Evolutionary conservation across 2,888 invertebrate species (phyloP), one percentile per base, ranked within the genome.

Genomic region (Notodonta ziczac): DNA sequence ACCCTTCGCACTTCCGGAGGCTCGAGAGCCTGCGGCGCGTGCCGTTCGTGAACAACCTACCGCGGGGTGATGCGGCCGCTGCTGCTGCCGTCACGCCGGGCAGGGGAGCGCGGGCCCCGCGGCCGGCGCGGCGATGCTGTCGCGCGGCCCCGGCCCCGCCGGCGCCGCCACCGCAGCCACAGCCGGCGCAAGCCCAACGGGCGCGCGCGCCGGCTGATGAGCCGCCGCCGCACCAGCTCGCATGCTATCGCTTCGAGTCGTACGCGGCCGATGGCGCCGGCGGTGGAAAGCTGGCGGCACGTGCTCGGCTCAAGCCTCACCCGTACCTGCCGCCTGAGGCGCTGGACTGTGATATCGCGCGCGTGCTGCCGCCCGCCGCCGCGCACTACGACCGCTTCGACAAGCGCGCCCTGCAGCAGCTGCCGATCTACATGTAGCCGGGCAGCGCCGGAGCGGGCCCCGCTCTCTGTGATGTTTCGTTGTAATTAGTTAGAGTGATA

Each of bases 1-100:
- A 97, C 94, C 97, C 97, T 58, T 97, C 97, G 84, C 97, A 97
- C 90, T 97, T 97, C 94, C 95, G 97, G 77, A 96, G 97, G 90
- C 97, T 97, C 93, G 97, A 97, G 86, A 96, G 96, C 81, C 96
- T 97, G 86, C 94, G 97, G 76, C 95, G 97, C 67, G 97, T 97
- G 85, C 97, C 97, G 56, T 97, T 97, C 88, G 96, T 97, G 74
- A 97, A 97, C 93, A 97, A 97, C 90, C 95, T 97, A 88, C 97
- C 97, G 72, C 94, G 95, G 65, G 94, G 94, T 50, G 93, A 94
- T 56, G 87, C 89, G 56, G 88, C 87, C 58, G 89, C 86, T 72
- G 89, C 86, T 59, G 84, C 84, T 68, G 72, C 83, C 70, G 74
- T 75, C 71, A 77, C 83, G 70, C 73, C 81, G 64, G 63, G 76